Base-by-base conservation (phyloP, 2,888 invertebrate species). In the Norana najaformis region DNA sequence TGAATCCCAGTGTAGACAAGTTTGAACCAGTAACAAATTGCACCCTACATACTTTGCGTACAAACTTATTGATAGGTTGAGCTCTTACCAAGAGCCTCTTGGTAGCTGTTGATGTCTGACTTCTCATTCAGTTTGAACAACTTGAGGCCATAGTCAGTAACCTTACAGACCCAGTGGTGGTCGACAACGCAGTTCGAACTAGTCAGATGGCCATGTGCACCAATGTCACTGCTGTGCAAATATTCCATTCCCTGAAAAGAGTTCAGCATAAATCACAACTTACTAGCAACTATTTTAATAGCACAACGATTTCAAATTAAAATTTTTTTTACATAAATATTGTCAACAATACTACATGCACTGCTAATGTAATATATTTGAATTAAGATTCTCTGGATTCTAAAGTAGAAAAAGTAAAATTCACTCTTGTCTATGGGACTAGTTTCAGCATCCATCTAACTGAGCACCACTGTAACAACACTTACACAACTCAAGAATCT, bases 221-320 rank as follows among this genome's bases (percentile, higher is more conserved):
- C 90, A 34, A 90, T 90, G 35, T 83, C 39, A 39, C 90, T 90
- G 90, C 89, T 41, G 89, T 90, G 90, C 4, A 90, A 89, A 41
- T 90, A 90, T 36, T 90, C 90, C 90, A 90, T 90, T 20, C 90
- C 90, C 38, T 90, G 85, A 36, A 36, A 69, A 69, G 69, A 69
- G 30, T 69, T n/a, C 69, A 69, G 69, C n/a, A n/a, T 69, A 69
- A 8, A 30, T 69, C n/a, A 69, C 69, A 69, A 69, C 23, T 30
- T n/a, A n/a, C 30, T n/a, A n/a, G n/a, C 16, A 69, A 30, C 30
- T 69, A 69, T 11, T 69, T 8, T 16, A 69, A 69, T 69, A 69
- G 23, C 47, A 47, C 8, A 20, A 1, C 14, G 18, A 4, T 11
- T 41, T 41, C n/a, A n/a, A n/a, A n/a, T 41, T 41, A 13, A 41